These are phyloP conservation scores for Geodia barretti DNA, from an alignment of 37 sponge, comb jelly and placozoan species.

Conservation along the genomic window DNA sequence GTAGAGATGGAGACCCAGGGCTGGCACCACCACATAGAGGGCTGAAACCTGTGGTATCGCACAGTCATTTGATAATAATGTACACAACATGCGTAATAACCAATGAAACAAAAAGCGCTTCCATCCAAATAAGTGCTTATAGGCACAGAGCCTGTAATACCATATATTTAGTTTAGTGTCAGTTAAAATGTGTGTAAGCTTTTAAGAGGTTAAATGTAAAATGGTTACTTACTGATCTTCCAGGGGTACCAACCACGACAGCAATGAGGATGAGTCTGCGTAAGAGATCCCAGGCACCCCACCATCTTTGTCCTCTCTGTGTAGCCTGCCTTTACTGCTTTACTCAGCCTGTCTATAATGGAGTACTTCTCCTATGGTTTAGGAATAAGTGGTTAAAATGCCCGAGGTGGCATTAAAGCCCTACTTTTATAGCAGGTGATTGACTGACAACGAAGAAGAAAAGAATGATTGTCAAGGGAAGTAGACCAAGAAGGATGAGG, in stretches of 20 bases:
- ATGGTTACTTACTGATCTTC: conserved; percentile 53
- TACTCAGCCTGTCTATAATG: conserved; percentile 1
- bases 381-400: neutral
- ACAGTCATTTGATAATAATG: neutral
- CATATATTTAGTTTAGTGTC: neutral
- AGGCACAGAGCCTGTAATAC: neutral
- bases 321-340: conserved; percentile 52
- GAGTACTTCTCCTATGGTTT: conserved; percentile 9
- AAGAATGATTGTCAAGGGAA: conserved; percentile 19
- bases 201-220: neutral
- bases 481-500: conserved; percentile 7
- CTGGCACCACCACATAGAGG: conserved; percentile 11
- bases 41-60: conserved; percentile 35
- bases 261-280: conserved; percentile 46
- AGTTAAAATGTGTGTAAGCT: neutral
- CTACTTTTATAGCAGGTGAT: neutral
- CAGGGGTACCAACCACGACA: conserved; percentile 38
- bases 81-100: neutral
- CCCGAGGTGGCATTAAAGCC: neutral
- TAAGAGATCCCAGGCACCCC: conserved; percentile 50
- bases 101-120: too few relatives aligned
- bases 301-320: conserved; percentile 65
- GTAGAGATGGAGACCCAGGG: conserved; percentile 44
- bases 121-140: too few relatives aligned
- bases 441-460: neutral